Evolutionary conservation across 2,113 vertebrate species (phyloP), one percentile per base, ranked within the genome.

Genomic region (Phodopus roborovskii): DNA sequence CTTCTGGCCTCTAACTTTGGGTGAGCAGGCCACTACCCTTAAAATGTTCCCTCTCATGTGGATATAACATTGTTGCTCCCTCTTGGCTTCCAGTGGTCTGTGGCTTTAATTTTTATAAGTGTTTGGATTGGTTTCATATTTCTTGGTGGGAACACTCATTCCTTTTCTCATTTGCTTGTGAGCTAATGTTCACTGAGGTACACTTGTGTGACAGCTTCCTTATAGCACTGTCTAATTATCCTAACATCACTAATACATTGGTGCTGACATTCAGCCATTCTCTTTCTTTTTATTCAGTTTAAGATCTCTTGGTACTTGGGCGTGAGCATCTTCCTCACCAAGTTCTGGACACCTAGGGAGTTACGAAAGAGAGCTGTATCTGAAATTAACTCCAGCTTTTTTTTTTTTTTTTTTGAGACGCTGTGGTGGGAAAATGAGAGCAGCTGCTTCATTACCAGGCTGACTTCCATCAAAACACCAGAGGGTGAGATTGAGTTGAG

Each of bases 71-170:
- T 90, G 39, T 77, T 82, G 33, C 2, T 92, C 30, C 36, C 88
- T 91, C n/a, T 50, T 8, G 22, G 15, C 5, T 71, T 92, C 45
- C 33, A 70, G 53, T 88, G 28, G 17, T 45, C 84, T 56, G 12
- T 73, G 11, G 45, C 33, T 86, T 94, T 24, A 73, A 19, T 91
- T 94, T 94, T 90, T 83, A 15, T 87, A n/a, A 92, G 28, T n/a
- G 56, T 60, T 82, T 60, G 56, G n/a, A 26, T 39, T 39, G 56
- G 22, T 30, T 84, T 64, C 30, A 5, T 45, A 45, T 64, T 83
- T 83, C n/a, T 83, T 42, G 15, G n/a, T 84, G 24, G 12, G 45
- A 90, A 24, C 87, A 91, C 87, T 91, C 56, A 16, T 62, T 11
- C 60, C 82, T 79, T 92, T 56, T 81, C n/a, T 85, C 33, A 70